These are phyloP conservation scores for Drosophila watanabei DNA, from an alignment of 1,140 invertebrate genomes.

Conservation along the genomic window DNA sequence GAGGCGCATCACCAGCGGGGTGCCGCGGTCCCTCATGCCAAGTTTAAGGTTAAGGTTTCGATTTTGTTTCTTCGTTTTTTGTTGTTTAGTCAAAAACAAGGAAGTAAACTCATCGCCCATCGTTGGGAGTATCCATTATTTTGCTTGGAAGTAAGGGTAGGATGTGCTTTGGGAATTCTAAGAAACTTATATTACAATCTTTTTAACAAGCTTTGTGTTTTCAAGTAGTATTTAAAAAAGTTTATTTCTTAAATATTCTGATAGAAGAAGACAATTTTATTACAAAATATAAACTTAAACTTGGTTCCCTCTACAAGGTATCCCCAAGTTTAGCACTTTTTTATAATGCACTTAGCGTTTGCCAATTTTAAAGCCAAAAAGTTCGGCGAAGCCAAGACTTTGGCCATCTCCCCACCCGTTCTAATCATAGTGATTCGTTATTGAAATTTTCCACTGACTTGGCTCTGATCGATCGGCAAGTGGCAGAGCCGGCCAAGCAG, in stretches of 20 bases:
- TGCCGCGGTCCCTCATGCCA: conserved; percentile 48
- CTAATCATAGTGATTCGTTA: conserved; percentile 81
- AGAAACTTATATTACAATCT: too few species aligned
- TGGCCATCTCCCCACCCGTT: conserved; percentile 25
- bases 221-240: neutral
- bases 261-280: neutral
- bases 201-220: too few species aligned
- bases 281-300: neutral
- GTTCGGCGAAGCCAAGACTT: neutral
- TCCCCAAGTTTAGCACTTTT: neutral
- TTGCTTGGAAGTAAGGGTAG: neutral
- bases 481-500: conserved; percentile 23
- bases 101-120: conserved; percentile 63
- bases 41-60: conserved; percentile 83
- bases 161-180: conserved; percentile 13
- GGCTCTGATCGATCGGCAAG: conserved; percentile 37
- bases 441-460: conserved; percentile 70
- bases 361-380: conserved; percentile 25
- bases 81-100: conserved; percentile 59
- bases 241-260: neutral
- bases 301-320: neutral
- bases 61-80: conserved; percentile 61
- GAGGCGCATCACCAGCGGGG: conserved; percentile 4
- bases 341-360: neutral
- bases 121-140: conserved; percentile 31